phyloP scores from a whole-genome alignment of 2,797 vertebrate genomes.

The Novumbra hubbsi region DNA sequence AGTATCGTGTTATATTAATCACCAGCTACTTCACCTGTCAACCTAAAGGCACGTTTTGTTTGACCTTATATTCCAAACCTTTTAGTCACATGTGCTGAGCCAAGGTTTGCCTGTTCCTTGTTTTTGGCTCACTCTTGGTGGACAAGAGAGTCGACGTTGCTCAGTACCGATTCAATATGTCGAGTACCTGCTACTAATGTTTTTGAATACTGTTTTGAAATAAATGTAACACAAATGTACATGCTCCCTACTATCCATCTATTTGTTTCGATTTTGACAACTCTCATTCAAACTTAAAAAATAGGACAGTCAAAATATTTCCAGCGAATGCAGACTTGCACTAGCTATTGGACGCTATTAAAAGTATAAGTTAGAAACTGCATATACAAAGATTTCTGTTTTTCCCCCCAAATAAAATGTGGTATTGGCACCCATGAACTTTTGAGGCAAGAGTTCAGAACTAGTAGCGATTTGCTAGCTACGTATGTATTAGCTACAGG shows the following conservation, averaged over 20 bases:
- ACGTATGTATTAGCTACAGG: neutral
- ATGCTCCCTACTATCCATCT: neutral
- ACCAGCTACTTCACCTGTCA: neutral
- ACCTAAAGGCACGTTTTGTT: no score
- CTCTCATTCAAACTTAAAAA: neutral
- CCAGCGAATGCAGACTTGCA: neutral
- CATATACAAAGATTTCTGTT: neutral
- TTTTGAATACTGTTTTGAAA: neutral
- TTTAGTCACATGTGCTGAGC: neutral
- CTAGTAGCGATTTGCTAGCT: conserved; percentile 39
- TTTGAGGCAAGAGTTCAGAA: conserved; percentile 51
- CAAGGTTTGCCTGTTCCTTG: neutral
- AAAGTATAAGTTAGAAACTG: neutral
- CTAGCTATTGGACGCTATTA: neutral
- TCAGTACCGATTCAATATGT: conserved; percentile 1
- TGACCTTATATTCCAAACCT: neutral
- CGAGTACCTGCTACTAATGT: neutral
- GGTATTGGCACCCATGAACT: neutral
- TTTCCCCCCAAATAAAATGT: neutral
- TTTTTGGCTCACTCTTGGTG: neutral
- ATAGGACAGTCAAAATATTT: neutral
- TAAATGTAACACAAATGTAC: neutral
- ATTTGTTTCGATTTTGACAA: neutral
- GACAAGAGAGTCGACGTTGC: neutral
- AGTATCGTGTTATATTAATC: neutral